Evolutionary conservation across 2,797 vertebrate genomes (phyloP).

Genomic region (Distichodus sexfasciatus): DNA sequence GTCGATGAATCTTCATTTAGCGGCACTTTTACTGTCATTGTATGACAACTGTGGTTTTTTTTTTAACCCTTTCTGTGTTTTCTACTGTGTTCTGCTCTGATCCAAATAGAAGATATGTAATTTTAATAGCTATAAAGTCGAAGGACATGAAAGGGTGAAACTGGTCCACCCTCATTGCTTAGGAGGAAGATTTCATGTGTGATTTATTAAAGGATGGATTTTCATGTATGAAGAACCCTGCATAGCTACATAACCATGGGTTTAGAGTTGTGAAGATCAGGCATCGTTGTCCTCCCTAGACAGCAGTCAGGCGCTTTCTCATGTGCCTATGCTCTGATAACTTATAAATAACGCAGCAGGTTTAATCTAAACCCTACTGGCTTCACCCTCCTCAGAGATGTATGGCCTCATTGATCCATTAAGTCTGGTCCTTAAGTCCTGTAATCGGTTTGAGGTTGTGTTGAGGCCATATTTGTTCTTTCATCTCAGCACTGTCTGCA

Average conservation of each 20-base stretch:
- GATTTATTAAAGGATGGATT: background rate
- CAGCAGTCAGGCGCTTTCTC: conserved; percentile 13
- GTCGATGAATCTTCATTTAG: too few species aligned
- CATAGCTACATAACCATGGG: background rate
- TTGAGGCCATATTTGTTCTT: conserved; percentile 32
- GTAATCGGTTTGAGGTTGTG: conserved; percentile 36
- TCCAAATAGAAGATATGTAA: too few species aligned
- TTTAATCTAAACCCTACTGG: conserved; percentile 32
- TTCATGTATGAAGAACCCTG: background rate
- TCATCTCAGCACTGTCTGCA: conserved; percentile 48
- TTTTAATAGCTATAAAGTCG: too few species aligned
- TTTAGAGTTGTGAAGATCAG: background rate
- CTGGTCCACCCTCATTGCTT: too few species aligned
- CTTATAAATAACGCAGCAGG: conserved; percentile 48
- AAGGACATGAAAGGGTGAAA: background rate
- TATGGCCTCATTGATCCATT: conserved; percentile 46
- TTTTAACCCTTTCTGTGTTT: too few species aligned
- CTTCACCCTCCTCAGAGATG: conserved; percentile 24
- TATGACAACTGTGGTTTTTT: too few species aligned
- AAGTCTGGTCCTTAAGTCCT: conserved; percentile 38
- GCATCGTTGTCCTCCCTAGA: background rate
- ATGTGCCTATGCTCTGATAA: conserved; percentile 41
- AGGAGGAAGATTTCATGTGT: background rate
- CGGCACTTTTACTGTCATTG: too few species aligned
- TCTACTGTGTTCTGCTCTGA: too few species aligned